These are phyloP conservation scores for Rhinogobius similis DNA, from an alignment of 2,113 vertebrate genomes.

Conservation along the genomic window DNA sequence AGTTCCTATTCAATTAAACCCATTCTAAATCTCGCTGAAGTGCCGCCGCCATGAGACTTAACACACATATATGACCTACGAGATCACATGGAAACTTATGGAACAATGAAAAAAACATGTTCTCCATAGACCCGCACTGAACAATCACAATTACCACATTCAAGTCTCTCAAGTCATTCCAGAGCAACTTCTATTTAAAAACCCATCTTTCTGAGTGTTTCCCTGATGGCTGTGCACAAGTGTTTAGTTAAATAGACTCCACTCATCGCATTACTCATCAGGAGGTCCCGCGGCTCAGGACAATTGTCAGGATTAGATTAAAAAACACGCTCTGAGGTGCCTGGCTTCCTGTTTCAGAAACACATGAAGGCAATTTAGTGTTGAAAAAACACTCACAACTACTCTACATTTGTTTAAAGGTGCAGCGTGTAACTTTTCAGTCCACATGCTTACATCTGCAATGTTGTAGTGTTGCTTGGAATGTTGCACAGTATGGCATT, in stretches of 20 bases:
- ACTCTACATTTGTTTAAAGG: too few species aligned
- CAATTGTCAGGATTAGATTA: constrained; percentile 41
- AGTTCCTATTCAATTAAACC: constrained; percentile 10
- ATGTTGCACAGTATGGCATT: too few species aligned
- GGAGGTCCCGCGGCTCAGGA: constrained; percentile 40
- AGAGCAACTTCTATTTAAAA: constrained; percentile 1
- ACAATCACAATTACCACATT: constrained; percentile 1
- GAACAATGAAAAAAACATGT: not conserved
- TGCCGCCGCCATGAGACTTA: not conserved
- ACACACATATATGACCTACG: not conserved
- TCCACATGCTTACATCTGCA: too few species aligned
- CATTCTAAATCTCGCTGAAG: not conserved
- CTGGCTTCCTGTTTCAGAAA: not conserved
- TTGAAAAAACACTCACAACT: too few species aligned
- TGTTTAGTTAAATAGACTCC: constrained; percentile 8
- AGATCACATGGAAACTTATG: not conserved
- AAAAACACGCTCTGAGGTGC: not conserved
- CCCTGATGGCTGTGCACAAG: not conserved
- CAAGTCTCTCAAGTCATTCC: constrained; percentile 7
- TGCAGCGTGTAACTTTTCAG: too few species aligned
- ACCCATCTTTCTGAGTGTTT: not conserved
- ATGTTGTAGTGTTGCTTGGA: too few species aligned
- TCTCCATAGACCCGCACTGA: not conserved
- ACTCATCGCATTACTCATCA: constrained; percentile 16
- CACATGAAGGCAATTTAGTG: too few species aligned